Conservation (phyloP, 2,888 invertebrate species). For the Lepidocyrtinus sp. region DNA sequence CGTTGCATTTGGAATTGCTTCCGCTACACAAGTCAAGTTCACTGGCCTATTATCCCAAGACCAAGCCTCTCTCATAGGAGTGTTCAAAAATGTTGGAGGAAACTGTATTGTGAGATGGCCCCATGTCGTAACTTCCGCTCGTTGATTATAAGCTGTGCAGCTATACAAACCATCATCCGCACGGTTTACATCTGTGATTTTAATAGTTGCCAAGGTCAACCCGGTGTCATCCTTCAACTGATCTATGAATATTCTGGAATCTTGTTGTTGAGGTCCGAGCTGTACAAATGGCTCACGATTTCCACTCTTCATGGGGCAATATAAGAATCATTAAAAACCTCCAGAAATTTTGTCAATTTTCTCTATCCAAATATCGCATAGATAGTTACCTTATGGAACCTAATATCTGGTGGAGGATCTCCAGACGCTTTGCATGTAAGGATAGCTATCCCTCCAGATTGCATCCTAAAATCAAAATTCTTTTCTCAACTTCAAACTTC, state of each 20-base stretch:
- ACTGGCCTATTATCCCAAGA: slow-evolving; percentile 87
- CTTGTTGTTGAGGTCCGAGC: slow-evolving; percentile 78
- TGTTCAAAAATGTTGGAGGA: slow-evolving; percentile 83
- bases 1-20: slow-evolving; percentile 90
- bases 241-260: slow-evolving; percentile 79
- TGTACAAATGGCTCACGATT: slow-evolving; percentile 78
- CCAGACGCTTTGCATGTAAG: slow-evolving; percentile 82
- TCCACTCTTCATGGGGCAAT: no score
- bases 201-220: slow-evolving; percentile 79
- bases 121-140: slow-evolving; percentile 47
- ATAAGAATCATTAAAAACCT: no score
- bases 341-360: no score
- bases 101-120: slow-evolving; percentile 89
- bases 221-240: slow-evolving; percentile 72
- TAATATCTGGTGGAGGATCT: slow-evolving; percentile 83
- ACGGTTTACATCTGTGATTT: slow-evolving; percentile 79
- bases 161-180: slow-evolving; percentile 91
- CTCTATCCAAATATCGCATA: no score
- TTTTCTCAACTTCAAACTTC: background rate
- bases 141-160: slow-evolving; percentile 85
- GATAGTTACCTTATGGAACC: slow-evolving; percentile 88
- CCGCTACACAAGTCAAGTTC: slow-evolving; percentile 90
- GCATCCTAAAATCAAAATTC: slow-evolving; percentile 45
- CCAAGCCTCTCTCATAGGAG: slow-evolving; percentile 80
- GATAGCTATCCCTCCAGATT: slow-evolving; percentile 60